A percentile compares a stretch with the other conserved stretches of the same genome.
These are phyloP conservation scores for Empidonax traillii DNA, from an alignment of 2,113 vertebrate species.

Conservation along the genomic window DNA sequence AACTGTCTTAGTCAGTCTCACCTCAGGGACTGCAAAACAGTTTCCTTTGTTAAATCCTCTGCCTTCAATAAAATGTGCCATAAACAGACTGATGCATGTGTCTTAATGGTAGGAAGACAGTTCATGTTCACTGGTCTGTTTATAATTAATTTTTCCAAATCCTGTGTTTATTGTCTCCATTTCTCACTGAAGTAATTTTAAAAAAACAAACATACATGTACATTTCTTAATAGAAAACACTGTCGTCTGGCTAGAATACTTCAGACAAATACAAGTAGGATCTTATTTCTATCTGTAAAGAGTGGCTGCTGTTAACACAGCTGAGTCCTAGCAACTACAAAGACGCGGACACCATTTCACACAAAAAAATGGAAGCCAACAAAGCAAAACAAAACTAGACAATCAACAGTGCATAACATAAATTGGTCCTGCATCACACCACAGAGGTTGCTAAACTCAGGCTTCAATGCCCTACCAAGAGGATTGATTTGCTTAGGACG, in stretches of 20 bases:
- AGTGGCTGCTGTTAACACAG: neutral
- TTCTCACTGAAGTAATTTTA: conserved; percentile 64
- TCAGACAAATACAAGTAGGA: conserved; percentile 35
- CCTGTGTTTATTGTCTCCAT: conserved; percentile 59
- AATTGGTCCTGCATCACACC: neutral
- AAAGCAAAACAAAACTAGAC: neutral
- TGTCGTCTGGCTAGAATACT: conserved; percentile 16
- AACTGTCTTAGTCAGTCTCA: conserved; percentile 55
- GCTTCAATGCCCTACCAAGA: neutral
- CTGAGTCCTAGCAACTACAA: neutral
- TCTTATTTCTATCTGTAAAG: neutral
- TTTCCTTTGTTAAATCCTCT: conserved; percentile 65
- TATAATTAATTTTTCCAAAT: conserved; percentile 65
- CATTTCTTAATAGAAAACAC: conserved; percentile 57
- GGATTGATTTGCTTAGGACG: neutral
- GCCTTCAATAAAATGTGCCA: conserved; percentile 64
- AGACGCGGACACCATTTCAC: neutral
- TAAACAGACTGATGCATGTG: conserved; percentile 67
- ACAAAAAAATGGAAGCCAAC: neutral
- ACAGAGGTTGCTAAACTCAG: neutral
- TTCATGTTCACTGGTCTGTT: conserved; percentile 64
- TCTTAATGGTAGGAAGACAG: conserved; percentile 64
- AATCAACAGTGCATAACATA: neutral
- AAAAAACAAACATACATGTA: conserved; percentile 59
- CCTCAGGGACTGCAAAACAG: conserved; percentile 62